phyloP scores from a whole-genome alignment of 1,140 invertebrate genomes.

The Leguminivora glycinivorella region DNA sequence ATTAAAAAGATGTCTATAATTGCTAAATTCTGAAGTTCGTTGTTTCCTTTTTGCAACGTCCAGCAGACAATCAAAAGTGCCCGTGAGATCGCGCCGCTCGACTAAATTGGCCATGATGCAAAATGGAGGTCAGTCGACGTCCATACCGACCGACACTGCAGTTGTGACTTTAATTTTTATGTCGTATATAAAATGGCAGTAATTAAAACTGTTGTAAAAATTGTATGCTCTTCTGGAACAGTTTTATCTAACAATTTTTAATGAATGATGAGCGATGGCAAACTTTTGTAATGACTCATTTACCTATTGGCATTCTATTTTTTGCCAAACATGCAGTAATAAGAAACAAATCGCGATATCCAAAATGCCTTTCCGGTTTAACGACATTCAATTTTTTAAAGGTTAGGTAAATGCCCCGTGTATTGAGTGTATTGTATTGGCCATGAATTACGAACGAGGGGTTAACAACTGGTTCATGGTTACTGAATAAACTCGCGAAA shows the following conservation, averaged over 20 bases:
- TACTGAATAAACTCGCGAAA: neutral
- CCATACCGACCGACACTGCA: conserved; percentile 39
- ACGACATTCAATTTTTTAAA: conserved; percentile 3
- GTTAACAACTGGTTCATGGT: conserved; percentile 23
- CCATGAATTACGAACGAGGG: conserved; percentile 7
- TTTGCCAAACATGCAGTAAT: no score
- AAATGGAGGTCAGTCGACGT: conserved; percentile 51
- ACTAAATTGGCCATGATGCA: conserved; percentile 53
- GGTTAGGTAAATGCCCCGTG: neutral
- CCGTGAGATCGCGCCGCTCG: conserved; percentile 45
- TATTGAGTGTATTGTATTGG: neutral
- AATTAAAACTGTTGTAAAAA: conserved; percentile 1
- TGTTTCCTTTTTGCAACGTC: conserved; percentile 48
- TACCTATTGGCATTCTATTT: no score
- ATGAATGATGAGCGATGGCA: no score
- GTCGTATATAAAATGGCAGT: neutral
- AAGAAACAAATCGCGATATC: no score
- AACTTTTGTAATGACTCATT: no score
- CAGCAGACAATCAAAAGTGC: conserved; percentile 45
- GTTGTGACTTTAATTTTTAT: neutral
- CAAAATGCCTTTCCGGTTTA: neutral
- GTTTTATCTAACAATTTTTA: no score
- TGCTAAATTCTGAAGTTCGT: neutral
- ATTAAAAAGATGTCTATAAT: conserved; percentile 17
- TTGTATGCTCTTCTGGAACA: neutral